Base-by-base conservation (phyloP, 2,888 invertebrate genomes). In the Phorcus lineatus region DNA sequence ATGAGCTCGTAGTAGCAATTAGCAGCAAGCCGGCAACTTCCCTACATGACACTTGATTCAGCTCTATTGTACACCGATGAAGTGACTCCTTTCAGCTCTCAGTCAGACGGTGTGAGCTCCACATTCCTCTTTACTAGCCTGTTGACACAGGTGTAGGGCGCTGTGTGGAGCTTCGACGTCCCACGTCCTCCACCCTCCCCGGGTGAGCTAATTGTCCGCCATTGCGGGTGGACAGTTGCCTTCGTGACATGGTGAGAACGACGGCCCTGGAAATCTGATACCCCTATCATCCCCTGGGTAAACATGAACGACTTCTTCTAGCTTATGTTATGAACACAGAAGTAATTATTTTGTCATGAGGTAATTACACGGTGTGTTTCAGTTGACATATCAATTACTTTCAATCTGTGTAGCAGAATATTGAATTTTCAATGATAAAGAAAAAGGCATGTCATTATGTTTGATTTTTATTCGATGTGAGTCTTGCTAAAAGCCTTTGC, bases 1-100 rank as follows among this genome's bases (percentile, higher is more conserved):
- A 76, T 76, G 76, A 76, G 76, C 17, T 76, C 55, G 36, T 40
- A 28, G 28, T 24, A 76, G 76, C 54, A 76, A 76, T 76, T 76
- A 76, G 76, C 76, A 40, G 40, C 36, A 55, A 55, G 76, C 54
- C 52, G 76, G 31, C 76, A 76, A 55, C 53, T 31, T 22, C 53
- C 16, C 28, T 24, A n/a, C 24, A 28, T 76, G 76, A 76, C 76
- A 76, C 76, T 76, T 55, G 76, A 76, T 76, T 76, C 54, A 55
- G 40, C 19, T 53, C 54, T 55, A 55, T 76, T 76, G 76, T 54
- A 54, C 19, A 22, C 16, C 55, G 55, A 28, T 76, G 55, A 55
- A 76, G 76, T 31, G 76, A 76, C 24, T 53, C 55, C 54, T 55
- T 76, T 76, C 55, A 54, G 19, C n/a, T 28, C 55, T 24, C 55